Base-by-base conservation (phyloP, 2,113 vertebrate genomes). In the Aplodontia rufa region DNA sequence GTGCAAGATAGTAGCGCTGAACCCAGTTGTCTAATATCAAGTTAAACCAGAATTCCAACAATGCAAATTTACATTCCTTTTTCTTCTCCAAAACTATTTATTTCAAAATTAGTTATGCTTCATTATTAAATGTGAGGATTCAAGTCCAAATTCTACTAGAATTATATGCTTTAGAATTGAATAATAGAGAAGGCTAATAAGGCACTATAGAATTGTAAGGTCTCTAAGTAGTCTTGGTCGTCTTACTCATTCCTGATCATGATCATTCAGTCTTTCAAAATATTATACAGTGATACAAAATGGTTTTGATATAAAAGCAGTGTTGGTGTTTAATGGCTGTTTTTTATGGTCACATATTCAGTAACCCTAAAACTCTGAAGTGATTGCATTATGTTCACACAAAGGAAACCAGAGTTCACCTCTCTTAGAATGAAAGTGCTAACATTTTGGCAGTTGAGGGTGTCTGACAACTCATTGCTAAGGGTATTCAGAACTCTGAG, bases 41-140 rank as follows among this genome's bases (percentile, higher is more conserved):
- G 35, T n/a, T 93, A 83, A 97, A 66, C 9, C 35, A 90, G 49
- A 93, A 95, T 90, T 64, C 35, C 81, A 64, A 66, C 10, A 76
- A 58, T 37, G 42, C 12, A 88, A 51, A 47, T 88, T 53, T 78
- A 6, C 3, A 26, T 91, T 62, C 17, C 6, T 84, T 93, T 80
- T 95, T 53, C 7, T 47, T 11, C 42, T 90, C 49, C 22, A 49
- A 81, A 87, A n/a, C 49, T 90, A 55, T 86, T 86, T 86, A 68
- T 53, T 53, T 9, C 40, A 86, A 82, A n/a, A 20, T 32, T 62
- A 3, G 2, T 78, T 96, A 88, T 37, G n/a, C 35, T 89, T 78
- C 16, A 79, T 68, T 82, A n/a, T 85, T 79, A 79, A 89, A 75
- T 83, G 89, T 74, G 32, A 91, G 35, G 8, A 3, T 60, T 78